Evolutionary conservation across 37 sponge, comb jelly and placozoan genomes (phyloP), one percentile per base, ranked within the genome.

Genomic region (Amphimedon queenslandica): DNA sequence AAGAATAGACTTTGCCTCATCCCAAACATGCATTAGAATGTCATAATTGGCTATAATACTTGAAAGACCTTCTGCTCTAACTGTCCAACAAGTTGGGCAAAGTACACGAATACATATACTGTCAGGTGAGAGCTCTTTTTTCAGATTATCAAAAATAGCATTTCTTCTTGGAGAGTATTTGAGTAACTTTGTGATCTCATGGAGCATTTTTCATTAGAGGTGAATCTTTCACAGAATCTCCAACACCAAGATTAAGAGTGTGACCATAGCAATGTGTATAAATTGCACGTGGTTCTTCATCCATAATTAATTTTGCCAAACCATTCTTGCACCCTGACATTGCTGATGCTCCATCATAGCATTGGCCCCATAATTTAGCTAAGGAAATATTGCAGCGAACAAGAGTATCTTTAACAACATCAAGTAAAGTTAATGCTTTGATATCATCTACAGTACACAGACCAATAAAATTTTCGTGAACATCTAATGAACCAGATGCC

Each of bases 191-290:
- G 80, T 78, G 5, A 88, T 66, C 64, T 90, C 90, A 69, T 47
- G 53, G 13, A 13, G 8, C 13, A 47, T 13, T 47, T 47, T 13
- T 18, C 8, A 13, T 47, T 20, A 90, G 16, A 39, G 79, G 79
- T 16, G 67, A 84, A 51, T 74, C 51, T 47, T 80, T 89, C 20
- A 84, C 25, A 36, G 69, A 56, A 40, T 83, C 83, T 35, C 77
- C 77, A 67, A 56, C 79, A 38, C 77, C 81, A 36, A 89, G 67
- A 55, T 84, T 89, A 10, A 89, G 84, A 27, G 75, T 69, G 77
- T 88, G 84, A 42, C 68, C 89, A 76, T 89, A 80, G 55, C 84
- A 89, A 40, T 89, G 90, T 3, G 77, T 83, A 33, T 71, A 89
- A 13, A 83, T 21, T n/a, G 84, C 84, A 18, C 81, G 64, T 21